Evolutionary conservation across 2,113 vertebrate genomes (phyloP).

Genomic region (Brachyhypopomus occidentalis): DNA sequence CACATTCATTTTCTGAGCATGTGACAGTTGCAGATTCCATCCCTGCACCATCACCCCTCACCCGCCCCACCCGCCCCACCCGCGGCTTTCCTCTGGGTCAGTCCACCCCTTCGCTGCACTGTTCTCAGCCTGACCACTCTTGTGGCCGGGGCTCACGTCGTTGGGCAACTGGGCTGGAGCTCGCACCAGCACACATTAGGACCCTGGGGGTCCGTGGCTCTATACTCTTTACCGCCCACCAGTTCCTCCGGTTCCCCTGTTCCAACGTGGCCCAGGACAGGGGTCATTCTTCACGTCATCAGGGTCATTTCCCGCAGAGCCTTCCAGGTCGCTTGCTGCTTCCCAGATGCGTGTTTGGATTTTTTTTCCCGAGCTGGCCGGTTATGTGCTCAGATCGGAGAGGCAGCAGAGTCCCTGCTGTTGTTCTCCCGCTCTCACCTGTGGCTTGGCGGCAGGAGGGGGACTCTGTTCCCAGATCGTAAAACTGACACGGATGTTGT

Average conservation of each 20-base stretch:
- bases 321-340: conserved; percentile 28
- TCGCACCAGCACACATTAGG: conserved; percentile 38
- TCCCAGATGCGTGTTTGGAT: conserved; percentile 40
- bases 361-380: conserved; percentile 11
- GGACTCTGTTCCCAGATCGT: conserved; percentile 55
- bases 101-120: conserved; percentile 18
- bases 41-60: background rate
- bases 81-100: conserved; percentile 27
- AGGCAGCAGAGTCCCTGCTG: conserved; percentile 42
- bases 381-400: conserved; percentile 5
- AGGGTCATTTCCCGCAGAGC: conserved; percentile 49
- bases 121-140: conserved; percentile 22
- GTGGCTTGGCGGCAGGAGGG: conserved; percentile 26
- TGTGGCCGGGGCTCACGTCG: conserved; percentile 13
- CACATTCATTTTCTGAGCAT: conserved; percentile 31
- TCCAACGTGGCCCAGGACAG: conserved; percentile 22
- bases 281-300: conserved; percentile 53
- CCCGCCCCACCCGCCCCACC: background rate
- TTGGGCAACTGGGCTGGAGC: background rate
- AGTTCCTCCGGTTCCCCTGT: conserved; percentile 39
- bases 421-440: conserved; percentile 52
- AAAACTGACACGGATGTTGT: conserved; percentile 58
- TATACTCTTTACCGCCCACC: conserved; percentile 33
- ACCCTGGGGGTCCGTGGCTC: conserved; percentile 36
- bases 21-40: conserved; percentile 24